Base-by-base conservation (phyloP, 2,797 vertebrate species). In the Gallinago nigripennis region DNA sequence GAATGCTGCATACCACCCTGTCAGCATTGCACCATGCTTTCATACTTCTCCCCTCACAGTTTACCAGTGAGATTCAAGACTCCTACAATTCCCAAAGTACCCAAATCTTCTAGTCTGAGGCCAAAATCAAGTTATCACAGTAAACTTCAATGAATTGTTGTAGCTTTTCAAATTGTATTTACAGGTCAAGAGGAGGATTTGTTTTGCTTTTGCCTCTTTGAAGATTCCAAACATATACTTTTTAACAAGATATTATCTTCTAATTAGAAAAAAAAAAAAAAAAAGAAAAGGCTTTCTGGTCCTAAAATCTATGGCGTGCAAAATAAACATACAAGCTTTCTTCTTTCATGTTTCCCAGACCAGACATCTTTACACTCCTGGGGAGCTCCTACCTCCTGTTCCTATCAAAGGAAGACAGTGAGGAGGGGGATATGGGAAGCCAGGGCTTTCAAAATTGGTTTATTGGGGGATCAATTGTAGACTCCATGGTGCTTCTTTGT, bases 331-430 rank as follows among this genome's bases (percentile, higher is more conserved):
- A 77, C 16, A 64, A n/a, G 56, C 58, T 84, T 92, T 83, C 88
- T 65, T 89, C 94, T 95, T 95, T 96, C 90, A 95, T 94, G 96
- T 96, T 93, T 88, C 71, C 83, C 91, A 94, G 90, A 92, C 95
- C 92, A 97, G 95, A 94, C 81, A 53, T 77, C 68, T 96, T 91
- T 88, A 94, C 56, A 57, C 90, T 86, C 82, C 80, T 71, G 71
- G 83, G 93, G 93, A 93, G 94, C 30, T 65, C 78, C 90, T 37
- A 73, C 86, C 90, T 96, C 78, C 83, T 92, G 82, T 33, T 94
- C 72, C 82, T 94, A 87, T 96, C 94, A 96, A 93, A 96, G 71
- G 65, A 83, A 95, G 86, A 87, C 86, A 83, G 56, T 61, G n/a
- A 96, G 64, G 83, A 86, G 84, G 71, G 66, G 78, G 14, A 64